Evolutionary conservation across 2,797 vertebrate genomes (phyloP), one percentile per base, ranked within the genome.

Genomic region (Coregonus suidteri): DNA sequence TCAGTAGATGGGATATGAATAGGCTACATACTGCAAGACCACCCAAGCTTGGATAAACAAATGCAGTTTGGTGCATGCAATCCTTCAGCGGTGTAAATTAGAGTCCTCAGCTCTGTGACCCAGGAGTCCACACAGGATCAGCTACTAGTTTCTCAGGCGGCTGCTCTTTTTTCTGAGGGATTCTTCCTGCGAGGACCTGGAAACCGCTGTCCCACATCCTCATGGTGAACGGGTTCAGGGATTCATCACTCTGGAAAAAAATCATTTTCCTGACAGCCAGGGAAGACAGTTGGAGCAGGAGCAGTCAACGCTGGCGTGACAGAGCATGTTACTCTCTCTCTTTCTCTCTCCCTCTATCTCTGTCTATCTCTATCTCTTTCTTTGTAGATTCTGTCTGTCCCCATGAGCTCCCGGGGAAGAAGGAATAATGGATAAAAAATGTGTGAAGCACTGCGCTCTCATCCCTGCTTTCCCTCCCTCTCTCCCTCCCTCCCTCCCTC

Each of bases 191-290:
- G 77, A 93, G 92, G 83, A 89, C 89, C 89, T 91, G 93, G 83
- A 92, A 91, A 91, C 90, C 83, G 80, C 90, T 88, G 89, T 91
- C 90, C 92, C 91, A 90, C 90, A 92, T 90, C 92, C 92, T 91
- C 92, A 91, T 93, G 89, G 84, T 90, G 91, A 89, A 83, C 87
- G 81, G 73, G 89, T 86, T 91, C 90, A 91, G 88, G 85, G 86
- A 88, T 81, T 89, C 90, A 88, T 90, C 91, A 78, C 81, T 87
- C 88, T 77, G 88, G 87, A 89, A 88, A 91, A 85, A 85, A 83
- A 90, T 62, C 41, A 16, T 84, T 85, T 90, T 88, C 88, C 88
- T 89, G 89, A 91, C 87, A 88, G 88, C 72, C 82, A 71, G 31
- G 70, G 75, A 84, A 76, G 82, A 83, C 67, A 81, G 83, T 84